phyloP scores from a whole-genome alignment of 2,113 vertebrate genomes.

The Picathartes gymnocephalus region DNA sequence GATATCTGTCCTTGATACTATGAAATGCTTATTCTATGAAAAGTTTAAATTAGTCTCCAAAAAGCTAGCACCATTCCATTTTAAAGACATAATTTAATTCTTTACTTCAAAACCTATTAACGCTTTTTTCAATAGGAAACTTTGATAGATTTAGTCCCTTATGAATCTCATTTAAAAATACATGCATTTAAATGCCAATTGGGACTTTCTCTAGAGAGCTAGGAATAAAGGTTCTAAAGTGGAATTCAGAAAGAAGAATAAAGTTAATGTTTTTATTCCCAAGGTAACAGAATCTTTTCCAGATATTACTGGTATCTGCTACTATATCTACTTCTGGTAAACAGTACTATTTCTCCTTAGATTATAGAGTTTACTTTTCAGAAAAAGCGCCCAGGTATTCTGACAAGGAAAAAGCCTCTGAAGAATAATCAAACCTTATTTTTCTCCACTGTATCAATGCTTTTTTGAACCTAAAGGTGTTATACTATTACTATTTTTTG shows the following conservation, averaged over 20 bases:
- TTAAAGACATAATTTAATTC: background rate
- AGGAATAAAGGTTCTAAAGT: conserved; percentile 11
- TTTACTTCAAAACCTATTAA: conserved; percentile 6
- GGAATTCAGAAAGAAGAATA: conserved; percentile 30
- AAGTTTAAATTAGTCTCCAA: background rate
- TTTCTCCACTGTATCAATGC: background rate
- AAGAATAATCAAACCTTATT: background rate
- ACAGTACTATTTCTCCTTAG: background rate
- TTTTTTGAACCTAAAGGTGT: background rate
- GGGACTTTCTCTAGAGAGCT: background rate
- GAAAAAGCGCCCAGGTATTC: background rate
- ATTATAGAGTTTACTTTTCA: background rate
- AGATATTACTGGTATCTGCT: background rate
- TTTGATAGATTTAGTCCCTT: background rate
- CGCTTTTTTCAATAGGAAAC: background rate
- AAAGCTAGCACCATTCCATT: conserved; percentile 5
- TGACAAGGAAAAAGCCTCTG: background rate
- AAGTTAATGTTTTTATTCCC: conserved; percentile 14
- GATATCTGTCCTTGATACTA: background rate
- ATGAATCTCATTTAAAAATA: conserved; percentile 14
- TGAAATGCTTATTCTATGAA: background rate
- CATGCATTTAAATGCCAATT: background rate
- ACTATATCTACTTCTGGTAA: background rate
- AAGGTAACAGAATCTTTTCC: background rate
- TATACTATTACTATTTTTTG: background rate